Evolutionary conservation across 2,888 invertebrate species (phyloP), one percentile per base, ranked within the genome.

Genomic region (Leptinotarsa rubiginosa): DNA sequence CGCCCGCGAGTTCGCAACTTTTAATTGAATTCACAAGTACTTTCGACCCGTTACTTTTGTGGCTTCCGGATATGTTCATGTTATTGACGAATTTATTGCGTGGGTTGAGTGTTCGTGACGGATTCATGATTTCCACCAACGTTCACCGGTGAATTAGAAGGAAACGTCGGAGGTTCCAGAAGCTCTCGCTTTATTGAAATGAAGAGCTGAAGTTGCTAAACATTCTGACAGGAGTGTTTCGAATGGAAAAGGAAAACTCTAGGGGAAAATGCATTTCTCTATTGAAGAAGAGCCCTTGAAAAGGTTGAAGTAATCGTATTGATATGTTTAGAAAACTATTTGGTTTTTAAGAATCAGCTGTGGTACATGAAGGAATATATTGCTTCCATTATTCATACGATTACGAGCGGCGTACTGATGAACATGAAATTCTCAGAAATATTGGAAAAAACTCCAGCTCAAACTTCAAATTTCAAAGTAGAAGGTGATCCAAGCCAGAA

Each of bases 11-110:
- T 82, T 81, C 75, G 78, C 77, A 83, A 83, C 81, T 85, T 84
- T 84, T 84, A 85, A 85, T 85, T 84, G 84, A 85, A 83, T 84
- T 82, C 76, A 65, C 75, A 68, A 74, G 72, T 72, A 69, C 54
- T 64, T 47, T 65, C 59, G 47, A 65, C 47, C 69, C 69, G 72
- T 66, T 71, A 77, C 75, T 70, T 71, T 66, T 77, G 73, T 54
- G 72, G 74, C 65, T 74, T 69, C 49, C 47, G 20, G 22, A 67
- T 66, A 49, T 65, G 3, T 20, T 64, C 64, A 73, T 77, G 73
- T 70, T 75, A 75, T 77, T 77, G 77, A 75, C 68, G 75, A 73
- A 77, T 75, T 77, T 77, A 77, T 77, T 70, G 75, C 73, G 47
- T 49, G 52, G 47, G 54, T 62, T 70, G 73, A 70, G 67, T 74